A percentile compares a stretch with the other conserved stretches of the same genome.
These are phyloP conservation scores for Lophochroa leadbeateri DNA, from an alignment of 2,113 vertebrate genomes.

Conservation along the genomic window DNA sequence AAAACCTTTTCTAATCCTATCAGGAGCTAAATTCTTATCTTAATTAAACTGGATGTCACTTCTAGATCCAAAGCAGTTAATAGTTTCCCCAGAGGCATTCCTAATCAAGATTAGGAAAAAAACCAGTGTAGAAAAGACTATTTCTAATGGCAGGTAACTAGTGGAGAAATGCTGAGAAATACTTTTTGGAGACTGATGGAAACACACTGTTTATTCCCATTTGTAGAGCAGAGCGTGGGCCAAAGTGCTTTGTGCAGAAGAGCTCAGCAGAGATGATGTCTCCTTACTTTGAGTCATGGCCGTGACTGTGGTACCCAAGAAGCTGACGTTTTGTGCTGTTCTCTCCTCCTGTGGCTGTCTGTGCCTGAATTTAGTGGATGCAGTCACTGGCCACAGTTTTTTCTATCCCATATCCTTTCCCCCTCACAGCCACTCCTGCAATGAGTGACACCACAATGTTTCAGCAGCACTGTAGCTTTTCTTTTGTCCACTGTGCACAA, in stretches of 20 bases:
- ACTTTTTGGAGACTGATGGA: not conserved
- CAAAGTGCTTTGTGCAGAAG: not conserved
- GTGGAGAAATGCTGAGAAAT: not conserved
- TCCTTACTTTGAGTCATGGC: not conserved
- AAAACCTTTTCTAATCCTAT: not conserved
- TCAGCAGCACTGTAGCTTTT: not conserved
- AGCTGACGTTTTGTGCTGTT: not conserved
- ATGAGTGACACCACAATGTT: not conserved
- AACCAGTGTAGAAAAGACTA: not conserved
- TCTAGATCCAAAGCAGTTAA: not conserved
- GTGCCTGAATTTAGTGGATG: not conserved
- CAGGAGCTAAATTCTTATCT: not conserved
- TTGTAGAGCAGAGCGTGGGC: not conserved
- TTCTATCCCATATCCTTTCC: not conserved
- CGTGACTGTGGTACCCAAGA: not conserved
- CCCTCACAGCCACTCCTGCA: not conserved
- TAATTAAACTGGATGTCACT: slow-evolving; percentile 30
- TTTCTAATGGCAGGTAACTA: not conserved
- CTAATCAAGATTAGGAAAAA: slow-evolving; percentile 21
- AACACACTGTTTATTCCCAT: not conserved
- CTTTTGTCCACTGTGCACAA: not conserved
- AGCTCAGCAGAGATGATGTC: slow-evolving; percentile 19
- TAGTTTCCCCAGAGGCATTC: not conserved
- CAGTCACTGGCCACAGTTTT: not conserved
- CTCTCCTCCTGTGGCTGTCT: not conserved